Conservation (phyloP, 1,140 invertebrate species). For the Bombus superbus region DNA sequence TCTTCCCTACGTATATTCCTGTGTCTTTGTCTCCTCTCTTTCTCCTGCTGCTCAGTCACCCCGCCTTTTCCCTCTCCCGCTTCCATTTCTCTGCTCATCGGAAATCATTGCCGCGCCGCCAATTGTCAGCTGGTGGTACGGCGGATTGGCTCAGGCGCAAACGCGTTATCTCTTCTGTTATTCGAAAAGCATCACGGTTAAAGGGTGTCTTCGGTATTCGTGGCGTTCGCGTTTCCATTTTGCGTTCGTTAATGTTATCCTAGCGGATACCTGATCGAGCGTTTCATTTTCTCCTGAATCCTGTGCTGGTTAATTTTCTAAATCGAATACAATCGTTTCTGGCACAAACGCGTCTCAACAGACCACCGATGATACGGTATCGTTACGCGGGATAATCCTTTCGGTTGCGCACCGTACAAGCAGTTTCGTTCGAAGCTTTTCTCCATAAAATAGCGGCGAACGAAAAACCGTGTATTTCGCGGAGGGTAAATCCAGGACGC, state of each 20-base stretch:
- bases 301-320: too few species aligned
- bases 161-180: constrained; percentile 43
- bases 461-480: not conserved
- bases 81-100: constrained; percentile 58
- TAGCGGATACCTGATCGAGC: not conserved
- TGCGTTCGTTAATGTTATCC: not conserved
- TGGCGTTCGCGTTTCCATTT: not conserved
- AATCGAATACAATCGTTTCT: not conserved
- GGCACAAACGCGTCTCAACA: not conserved
- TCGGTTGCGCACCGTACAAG: not conserved
- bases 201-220: not conserved
- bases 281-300: not conserved
- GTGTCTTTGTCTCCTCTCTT: constrained; percentile 2
- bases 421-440: constrained; percentile 9
- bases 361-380: not conserved
- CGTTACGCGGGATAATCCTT: not conserved
- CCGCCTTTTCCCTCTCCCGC: too few species aligned
- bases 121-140: constrained; percentile 64
- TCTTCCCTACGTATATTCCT: constrained; percentile 24
- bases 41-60: not conserved
- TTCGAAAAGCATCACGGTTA: constrained; percentile 11
- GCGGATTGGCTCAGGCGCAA: constrained; percentile 59
- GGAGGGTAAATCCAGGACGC: constrained; percentile 8
- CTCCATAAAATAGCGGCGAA: not conserved
- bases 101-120: constrained; percentile 70